phyloP scores from a whole-genome alignment of 2,888 invertebrate species.

The Tupiocoris notatus region DNA sequence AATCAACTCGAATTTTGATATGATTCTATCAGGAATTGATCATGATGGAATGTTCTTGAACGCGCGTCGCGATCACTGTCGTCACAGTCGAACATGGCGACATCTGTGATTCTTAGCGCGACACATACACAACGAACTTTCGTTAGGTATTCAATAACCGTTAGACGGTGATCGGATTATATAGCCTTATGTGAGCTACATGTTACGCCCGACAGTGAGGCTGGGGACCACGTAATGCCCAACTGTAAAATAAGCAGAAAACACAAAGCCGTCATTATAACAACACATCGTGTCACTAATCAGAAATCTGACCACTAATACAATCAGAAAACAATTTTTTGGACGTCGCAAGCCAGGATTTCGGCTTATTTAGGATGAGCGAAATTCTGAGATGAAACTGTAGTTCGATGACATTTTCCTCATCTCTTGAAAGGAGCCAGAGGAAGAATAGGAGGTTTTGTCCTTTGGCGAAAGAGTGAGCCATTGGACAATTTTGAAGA shows the following conservation, averaged over 20 bases:
- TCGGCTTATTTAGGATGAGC: too few species aligned
- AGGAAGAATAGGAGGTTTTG: too few species aligned
- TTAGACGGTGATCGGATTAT: slow-evolving; percentile 12
- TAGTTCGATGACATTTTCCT: too few species aligned
- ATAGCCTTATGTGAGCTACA: slow-evolving; percentile 27
- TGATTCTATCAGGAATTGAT: slow-evolving; percentile 15
- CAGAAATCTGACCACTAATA: background rate
- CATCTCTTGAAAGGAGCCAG: too few species aligned
- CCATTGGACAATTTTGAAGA: too few species aligned
- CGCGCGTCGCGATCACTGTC: background rate
- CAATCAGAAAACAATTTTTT: too few species aligned
- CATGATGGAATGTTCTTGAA: slow-evolving; percentile 11
- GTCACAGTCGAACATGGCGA: background rate
- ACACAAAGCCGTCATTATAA: slow-evolving; percentile 25
- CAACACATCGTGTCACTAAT: background rate
- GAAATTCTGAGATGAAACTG: too few species aligned
- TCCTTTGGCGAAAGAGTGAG: too few species aligned
- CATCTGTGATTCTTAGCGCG: slow-evolving; percentile 11
- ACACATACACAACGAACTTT: background rate
- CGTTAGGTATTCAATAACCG: slow-evolving; percentile 26
- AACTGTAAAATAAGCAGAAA: slow-evolving; percentile 30
- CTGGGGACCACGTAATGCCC: slow-evolving; percentile 21
- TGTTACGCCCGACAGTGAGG: slow-evolving; percentile 9
- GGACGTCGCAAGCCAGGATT: too few species aligned
- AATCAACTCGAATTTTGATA: slow-evolving; percentile 29